Conservation (phyloP, 2,888 invertebrate species). For the Campaea margaritaria region DNA sequence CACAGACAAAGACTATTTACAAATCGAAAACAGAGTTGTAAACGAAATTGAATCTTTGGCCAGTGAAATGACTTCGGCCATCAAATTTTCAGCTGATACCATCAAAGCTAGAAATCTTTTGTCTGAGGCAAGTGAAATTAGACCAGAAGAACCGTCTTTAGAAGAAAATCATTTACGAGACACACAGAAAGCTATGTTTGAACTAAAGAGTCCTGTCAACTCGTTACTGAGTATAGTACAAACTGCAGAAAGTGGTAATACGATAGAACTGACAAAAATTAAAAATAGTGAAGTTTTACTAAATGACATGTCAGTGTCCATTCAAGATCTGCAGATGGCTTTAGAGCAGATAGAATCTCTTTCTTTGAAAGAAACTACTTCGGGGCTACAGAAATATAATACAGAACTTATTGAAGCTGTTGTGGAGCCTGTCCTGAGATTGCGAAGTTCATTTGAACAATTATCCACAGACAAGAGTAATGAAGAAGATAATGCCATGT, state of each 20-base stretch:
- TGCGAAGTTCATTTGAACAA: conserved; percentile 85
- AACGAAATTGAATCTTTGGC: conserved; percentile 76
- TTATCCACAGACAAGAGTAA: conserved; percentile 61
- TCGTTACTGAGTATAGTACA: conserved; percentile 69
- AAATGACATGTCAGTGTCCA: conserved; percentile 76
- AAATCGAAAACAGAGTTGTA: conserved; percentile 66
- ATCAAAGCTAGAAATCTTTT: conserved; percentile 77
- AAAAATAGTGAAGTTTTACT: conserved; percentile 70
- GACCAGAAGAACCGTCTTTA: conserved; percentile 58
- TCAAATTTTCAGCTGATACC: conserved; percentile 82
- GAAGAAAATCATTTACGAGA: conserved; percentile 70
- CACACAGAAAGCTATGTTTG: conserved; percentile 76
- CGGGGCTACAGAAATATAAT: conserved; percentile 74
- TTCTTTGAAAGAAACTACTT: conserved; percentile 80
- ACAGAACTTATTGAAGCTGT: conserved; percentile 87
- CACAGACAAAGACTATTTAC: conserved; percentile 74
- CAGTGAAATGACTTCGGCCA: conserved; percentile 79
- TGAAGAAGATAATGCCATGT: conserved; percentile 56
- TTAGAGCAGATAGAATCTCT: conserved; percentile 80
- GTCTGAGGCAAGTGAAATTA: conserved; percentile 67
- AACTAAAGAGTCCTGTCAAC: conserved; percentile 67
- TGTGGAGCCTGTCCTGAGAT: conserved; percentile 86
- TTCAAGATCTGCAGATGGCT: conserved; percentile 79
- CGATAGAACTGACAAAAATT: conserved; percentile 52
- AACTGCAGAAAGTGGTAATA: conserved; percentile 60